Conservation (phyloP, 2,888 invertebrate species). For the Rhaphigaster nebulosa region DNA sequence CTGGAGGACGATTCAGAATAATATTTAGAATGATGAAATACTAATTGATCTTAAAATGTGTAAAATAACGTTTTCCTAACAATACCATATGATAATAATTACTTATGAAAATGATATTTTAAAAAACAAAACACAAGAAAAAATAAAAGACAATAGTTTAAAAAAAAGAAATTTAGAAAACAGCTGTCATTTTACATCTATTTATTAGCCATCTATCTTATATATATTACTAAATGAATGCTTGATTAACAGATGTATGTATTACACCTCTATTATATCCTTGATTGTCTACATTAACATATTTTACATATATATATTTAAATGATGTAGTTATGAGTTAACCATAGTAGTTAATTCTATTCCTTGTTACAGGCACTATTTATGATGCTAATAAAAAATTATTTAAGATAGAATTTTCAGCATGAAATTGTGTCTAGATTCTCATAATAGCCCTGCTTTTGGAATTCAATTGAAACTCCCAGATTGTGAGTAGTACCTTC, state of each 20-base stretch:
- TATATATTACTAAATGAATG: not conserved
- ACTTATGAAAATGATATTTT: too few relatives aligned
- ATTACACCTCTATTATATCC: not conserved
- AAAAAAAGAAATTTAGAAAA: not conserved
- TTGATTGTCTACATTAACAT: too few relatives aligned
- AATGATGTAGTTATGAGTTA: too few relatives aligned
- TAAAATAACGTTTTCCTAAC: not conserved
- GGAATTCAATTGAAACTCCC: conserved; percentile 14
- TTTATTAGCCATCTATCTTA: not conserved
- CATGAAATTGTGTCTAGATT: not conserved
- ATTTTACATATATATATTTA: too few relatives aligned
- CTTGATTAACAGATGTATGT: not conserved
- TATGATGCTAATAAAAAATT: not conserved
- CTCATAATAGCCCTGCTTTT: not conserved
- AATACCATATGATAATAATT: too few relatives aligned
- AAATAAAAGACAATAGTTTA: not conserved
- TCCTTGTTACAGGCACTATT: not conserved
- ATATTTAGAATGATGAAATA: not conserved
- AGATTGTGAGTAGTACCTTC: not conserved
- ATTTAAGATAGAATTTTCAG: not conserved
- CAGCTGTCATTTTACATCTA: not conserved
- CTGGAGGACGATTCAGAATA: not conserved
- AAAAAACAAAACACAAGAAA: not conserved
- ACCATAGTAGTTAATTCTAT: too few relatives aligned
- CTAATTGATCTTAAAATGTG: not conserved